phyloP scores from a whole-genome alignment of 2,888 invertebrate species.

The Hypena proboscidalis region DNA sequence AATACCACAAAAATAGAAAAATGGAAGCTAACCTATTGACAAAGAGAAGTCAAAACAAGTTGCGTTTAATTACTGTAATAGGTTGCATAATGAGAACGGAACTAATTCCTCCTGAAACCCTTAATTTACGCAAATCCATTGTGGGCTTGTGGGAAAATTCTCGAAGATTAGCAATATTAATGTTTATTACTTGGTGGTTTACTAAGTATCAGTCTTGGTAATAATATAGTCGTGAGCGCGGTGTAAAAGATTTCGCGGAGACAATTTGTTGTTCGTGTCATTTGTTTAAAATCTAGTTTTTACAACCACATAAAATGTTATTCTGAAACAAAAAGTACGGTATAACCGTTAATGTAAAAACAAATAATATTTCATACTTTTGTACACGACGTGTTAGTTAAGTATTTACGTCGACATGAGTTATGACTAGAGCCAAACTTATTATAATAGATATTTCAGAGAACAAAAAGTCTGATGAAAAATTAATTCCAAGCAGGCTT shows the following conservation, averaged over 20 bases:
- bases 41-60: too few relatives aligned
- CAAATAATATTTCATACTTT: not conserved
- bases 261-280: conserved; percentile 22
- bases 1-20: too few relatives aligned
- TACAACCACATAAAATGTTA: not conserved
- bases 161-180: conserved; percentile 27
- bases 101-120: conserved; percentile 12
- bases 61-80: too few relatives aligned
- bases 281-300: conserved; percentile 1
- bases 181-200: conserved; percentile 32
- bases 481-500: conserved; percentile 50
- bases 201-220: conserved; percentile 25
- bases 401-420: not conserved
- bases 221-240: conserved; percentile 28
- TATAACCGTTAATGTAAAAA: not conserved
- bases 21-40: too few relatives aligned
- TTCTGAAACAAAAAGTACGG: not conserved
- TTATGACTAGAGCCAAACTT: not conserved
- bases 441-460: not conserved
- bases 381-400: not conserved
- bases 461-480: conserved; percentile 47
- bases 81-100: conserved; percentile 7
- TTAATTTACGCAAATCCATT: conserved; percentile 18
- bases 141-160: conserved; percentile 21
- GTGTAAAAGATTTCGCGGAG: conserved; percentile 23